A percentile compares a stretch with the other conserved stretches of the same genome.
Evolutionary conservation across 2,888 invertebrate species (phyloP).

Genomic region (Metopia argyrocephala): DNA sequence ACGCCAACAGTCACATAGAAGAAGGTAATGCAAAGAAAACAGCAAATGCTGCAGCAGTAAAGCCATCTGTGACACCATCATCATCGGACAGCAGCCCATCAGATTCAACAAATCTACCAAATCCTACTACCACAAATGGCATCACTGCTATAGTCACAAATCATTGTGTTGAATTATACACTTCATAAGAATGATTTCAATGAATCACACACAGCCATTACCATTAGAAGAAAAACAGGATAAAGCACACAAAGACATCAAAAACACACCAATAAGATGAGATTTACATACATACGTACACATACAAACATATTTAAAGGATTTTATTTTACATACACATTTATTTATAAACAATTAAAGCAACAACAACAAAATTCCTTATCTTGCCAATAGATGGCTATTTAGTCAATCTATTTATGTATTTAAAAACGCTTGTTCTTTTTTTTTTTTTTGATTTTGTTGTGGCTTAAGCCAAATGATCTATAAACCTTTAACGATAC

Average conservation of each 20-base stretch:
- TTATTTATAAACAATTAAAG: neutral
- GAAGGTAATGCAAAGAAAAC: slow-evolving; percentile 27
- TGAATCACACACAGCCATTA: neutral
- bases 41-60: slow-evolving; percentile 14
- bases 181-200: slow-evolving; percentile 68
- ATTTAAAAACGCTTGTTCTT: neutral
- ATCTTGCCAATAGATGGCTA: slow-evolving; percentile 58
- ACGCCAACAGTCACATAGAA: slow-evolving; percentile 3
- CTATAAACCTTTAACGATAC: neutral
- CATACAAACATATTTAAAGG: no score
- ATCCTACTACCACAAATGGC: slow-evolving; percentile 42
- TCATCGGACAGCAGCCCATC: no score
- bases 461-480: slow-evolving; percentile 14
- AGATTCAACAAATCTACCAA: neutral
- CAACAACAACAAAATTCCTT: slow-evolving; percentile 12
- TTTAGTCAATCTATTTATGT: neutral
- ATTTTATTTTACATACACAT: slow-evolving; percentile 12
- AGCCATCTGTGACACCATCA: slow-evolving; percentile 28
- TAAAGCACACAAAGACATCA: slow-evolving; percentile 1
- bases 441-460: no score
- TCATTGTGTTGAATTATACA: slow-evolving; percentile 73
- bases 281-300: no score
- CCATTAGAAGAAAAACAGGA: neutral
- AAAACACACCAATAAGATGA: slow-evolving; percentile 33
- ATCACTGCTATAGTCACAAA: slow-evolving; percentile 61